Base-by-base conservation (phyloP, 2,113 vertebrate genomes). In the Malaclemys terrapin region DNA sequence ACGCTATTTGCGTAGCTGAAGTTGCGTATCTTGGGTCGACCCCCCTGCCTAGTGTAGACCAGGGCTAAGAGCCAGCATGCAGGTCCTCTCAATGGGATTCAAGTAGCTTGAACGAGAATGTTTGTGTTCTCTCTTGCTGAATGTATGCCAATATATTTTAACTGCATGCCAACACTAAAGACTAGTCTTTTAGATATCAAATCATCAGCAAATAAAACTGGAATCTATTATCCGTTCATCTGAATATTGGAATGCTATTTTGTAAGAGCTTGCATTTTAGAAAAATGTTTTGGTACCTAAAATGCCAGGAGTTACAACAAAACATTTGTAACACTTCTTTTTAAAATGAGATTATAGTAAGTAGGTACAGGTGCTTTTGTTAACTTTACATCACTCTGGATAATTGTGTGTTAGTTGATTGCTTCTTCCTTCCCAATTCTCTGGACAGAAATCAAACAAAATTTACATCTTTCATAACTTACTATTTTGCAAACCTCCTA, bases 311-410 rank as follows among this genome's bases (percentile, higher is more conserved):
- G 3, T 45, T 27, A 35, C 24, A 82, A 16, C 65, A 35, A 69
- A 82, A 25, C 24, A 5, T 85, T 27, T 22, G 50, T 35, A 65
- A 69, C 29, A 17, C 17, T 5, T 53, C 84, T 5, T 42, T 49
- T 42, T 7, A 5, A 9, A 29, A 0, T 0, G 7, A 3, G 5
- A 0, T 59, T 0, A 0, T 57, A 22, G 38, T 11, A 17, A n/a
- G 56, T 27, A n/a, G 4, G n/a, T 35, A 1, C 1, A 47, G 12
- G 0, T 17, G 38, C 62, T 52, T 78, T 47, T 3, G 22, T 88
- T 56, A 76, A 81, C 62, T 27, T 65, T 49, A 49, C 87, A 2
- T 84, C 75, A 56, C n/a, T 69, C 91, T 78, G 49, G 9, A 45
- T 47, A 8, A 1, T 57, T 84, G 45, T 1, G 54, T 85, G 76